Conservation (phyloP, 2,888 invertebrate species). For the Galeopsomyia nigrocyanea region DNA sequence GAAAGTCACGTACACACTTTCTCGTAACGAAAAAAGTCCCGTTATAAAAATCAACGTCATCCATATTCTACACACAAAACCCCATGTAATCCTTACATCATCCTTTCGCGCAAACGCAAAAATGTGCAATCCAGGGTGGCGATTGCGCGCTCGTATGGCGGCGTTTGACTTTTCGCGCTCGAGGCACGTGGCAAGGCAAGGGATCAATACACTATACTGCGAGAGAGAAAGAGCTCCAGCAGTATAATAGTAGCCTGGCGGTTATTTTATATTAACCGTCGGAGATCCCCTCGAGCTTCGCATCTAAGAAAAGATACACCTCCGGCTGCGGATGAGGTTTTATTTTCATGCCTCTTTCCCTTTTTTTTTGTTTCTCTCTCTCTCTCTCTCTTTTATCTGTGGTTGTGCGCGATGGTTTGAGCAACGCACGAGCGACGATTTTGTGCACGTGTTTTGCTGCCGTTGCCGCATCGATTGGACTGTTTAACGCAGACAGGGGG, state of each 20-base stretch:
- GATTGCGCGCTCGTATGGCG: neutral
- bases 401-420: neutral
- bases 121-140: too few species aligned
- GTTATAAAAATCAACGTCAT: too few species aligned
- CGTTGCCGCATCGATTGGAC: too few species aligned
- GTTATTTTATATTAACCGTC: slow-evolving; percentile 32
- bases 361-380: neutral
- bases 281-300: slow-evolving; percentile 3
- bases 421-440: neutral
- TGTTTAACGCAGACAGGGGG: too few species aligned
- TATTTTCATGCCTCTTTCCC: neutral
- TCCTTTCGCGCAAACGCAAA: too few species aligned
- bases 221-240: neutral
- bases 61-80: too few species aligned
- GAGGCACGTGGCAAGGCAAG: slow-evolving; percentile 33
- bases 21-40: too few species aligned
- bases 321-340: neutral
- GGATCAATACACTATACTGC: slow-evolving; percentile 34
- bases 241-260: slow-evolving; percentile 23
- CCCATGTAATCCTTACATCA: too few species aligned
- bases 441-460: too few species aligned
- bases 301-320: slow-evolving; percentile 39
- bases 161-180: slow-evolving; percentile 20
- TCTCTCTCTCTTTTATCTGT: neutral
- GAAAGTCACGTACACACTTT: too few species aligned